Conservation (phyloP, 2,888 invertebrate species). For the Hirtodrosophila histrioides region DNA sequence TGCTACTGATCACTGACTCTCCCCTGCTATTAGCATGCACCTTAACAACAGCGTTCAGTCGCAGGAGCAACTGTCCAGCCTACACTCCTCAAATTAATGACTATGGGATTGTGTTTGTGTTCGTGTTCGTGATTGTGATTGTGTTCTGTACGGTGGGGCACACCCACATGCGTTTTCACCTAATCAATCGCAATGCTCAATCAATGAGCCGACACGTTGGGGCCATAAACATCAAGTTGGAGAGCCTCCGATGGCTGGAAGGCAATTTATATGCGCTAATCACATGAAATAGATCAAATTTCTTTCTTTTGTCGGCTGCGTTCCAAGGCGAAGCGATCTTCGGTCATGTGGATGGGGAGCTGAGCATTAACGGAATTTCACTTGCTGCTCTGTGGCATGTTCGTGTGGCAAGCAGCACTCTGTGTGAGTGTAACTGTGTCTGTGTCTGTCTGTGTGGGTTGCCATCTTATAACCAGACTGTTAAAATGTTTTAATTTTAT, state of each 20-base stretch:
- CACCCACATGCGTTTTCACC: constrained; percentile 66
- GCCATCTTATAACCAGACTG: constrained; percentile 51
- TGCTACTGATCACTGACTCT: constrained; percentile 15
- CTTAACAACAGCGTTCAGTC: constrained; percentile 25
- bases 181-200: constrained; percentile 58
- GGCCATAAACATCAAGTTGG: constrained; percentile 12
- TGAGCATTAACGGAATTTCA: constrained; percentile 54
- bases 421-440: constrained; percentile 16
- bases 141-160: constrained; percentile 19
- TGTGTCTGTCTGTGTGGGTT: constrained; percentile 42
- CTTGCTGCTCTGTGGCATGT: constrained; percentile 48
- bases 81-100: constrained; percentile 28
- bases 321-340: constrained; percentile 42
- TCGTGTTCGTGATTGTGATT: constrained; percentile 6
- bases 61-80: constrained; percentile 16
- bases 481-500: constrained; percentile 73
- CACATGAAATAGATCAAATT: constrained; percentile 77
- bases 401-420: constrained; percentile 17
- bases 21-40: constrained; percentile 18
- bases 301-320: constrained; percentile 58
- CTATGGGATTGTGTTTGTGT: constrained; percentile 3
- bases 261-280: constrained; percentile 74
- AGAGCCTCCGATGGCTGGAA: constrained; percentile 30
- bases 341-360: constrained; percentile 27
- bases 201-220: constrained; percentile 52